Percentiles rank a stretch among this genome's conserved stretches.
These are phyloP conservation scores for Acronicta leporina DNA, from an alignment of 2,888 invertebrate genomes.

Conservation along the genomic window DNA sequence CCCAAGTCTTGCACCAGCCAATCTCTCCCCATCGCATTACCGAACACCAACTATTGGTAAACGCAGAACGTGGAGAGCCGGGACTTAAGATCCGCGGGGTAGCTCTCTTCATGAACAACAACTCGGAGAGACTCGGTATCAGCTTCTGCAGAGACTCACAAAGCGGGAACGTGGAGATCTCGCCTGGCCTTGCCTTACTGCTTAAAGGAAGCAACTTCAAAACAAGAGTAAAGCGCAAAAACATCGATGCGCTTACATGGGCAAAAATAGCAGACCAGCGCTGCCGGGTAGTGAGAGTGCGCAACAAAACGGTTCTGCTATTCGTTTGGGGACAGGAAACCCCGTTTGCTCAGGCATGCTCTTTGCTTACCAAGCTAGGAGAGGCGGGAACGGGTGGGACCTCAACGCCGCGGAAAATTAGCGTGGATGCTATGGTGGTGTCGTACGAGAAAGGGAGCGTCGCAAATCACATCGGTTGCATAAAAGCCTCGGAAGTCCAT, in stretches of 20 bases:
- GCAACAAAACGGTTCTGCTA: too few relatives aligned
- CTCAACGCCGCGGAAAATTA: background rate
- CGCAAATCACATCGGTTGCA: background rate
- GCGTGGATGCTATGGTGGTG: background rate
- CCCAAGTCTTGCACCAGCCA: background rate
- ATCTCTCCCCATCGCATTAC: background rate
- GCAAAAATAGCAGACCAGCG: too few relatives aligned
- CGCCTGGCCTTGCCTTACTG: too few relatives aligned
- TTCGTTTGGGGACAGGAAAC: background rate
- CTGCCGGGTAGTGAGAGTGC: too few relatives aligned
- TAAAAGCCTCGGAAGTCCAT: background rate
- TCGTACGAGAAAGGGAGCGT: background rate
- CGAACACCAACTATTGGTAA: background rate
- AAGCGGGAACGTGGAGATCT: background rate
- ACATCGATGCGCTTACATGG: background rate
- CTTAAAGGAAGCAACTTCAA: background rate
- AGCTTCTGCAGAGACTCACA: background rate
- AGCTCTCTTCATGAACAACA: constrained; percentile 3
- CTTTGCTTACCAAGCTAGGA: background rate
- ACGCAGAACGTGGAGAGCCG: background rate
- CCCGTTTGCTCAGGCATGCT: constrained; percentile 1
- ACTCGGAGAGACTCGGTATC: background rate
- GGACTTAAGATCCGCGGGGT: background rate
- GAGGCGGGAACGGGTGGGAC: background rate
- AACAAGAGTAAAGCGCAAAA: background rate